These are phyloP conservation scores for Tychaedon coryphoeus DNA, from an alignment of 2,113 vertebrate genomes.

Conservation along the genomic window DNA sequence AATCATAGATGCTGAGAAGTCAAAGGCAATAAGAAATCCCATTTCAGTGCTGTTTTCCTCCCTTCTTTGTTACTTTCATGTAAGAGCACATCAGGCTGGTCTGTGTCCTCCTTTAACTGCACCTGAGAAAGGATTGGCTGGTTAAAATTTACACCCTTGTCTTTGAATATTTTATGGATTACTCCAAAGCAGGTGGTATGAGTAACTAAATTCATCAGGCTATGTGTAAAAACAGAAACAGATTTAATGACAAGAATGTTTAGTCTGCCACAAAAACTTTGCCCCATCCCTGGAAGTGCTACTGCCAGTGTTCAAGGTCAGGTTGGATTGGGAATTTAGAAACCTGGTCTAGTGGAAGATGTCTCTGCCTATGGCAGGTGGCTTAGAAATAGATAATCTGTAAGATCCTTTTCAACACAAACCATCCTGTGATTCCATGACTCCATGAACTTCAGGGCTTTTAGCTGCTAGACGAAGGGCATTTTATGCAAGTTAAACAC, in stretches of 20 bases:
- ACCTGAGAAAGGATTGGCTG: neutral
- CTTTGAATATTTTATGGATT: neutral
- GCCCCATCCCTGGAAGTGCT: neutral
- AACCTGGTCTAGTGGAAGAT: neutral
- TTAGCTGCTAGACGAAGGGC: neutral
- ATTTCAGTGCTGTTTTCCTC: neutral
- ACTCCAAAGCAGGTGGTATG: neutral
- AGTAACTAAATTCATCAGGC: neutral
- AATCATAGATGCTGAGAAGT: rapidly evolving
- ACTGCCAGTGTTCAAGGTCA: neutral
- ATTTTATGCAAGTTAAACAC: neutral
- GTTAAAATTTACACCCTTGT: neutral
- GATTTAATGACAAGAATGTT: neutral
- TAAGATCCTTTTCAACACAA: neutral
- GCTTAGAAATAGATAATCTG: neutral
- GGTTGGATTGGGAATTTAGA: neutral
- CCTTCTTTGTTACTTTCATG: neutral
- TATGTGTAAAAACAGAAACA: neutral
- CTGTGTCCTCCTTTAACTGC: neutral
- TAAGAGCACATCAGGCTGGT: neutral
- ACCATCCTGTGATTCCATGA: neutral
- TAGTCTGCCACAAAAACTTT: neutral
- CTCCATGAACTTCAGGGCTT: neutral
- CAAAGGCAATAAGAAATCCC: neutral
- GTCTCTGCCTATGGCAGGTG: too few species aligned